These are phyloP conservation scores for Notarius quadriscutis DNA, from an alignment of 2,113 vertebrate species.

Conservation along the genomic window DNA sequence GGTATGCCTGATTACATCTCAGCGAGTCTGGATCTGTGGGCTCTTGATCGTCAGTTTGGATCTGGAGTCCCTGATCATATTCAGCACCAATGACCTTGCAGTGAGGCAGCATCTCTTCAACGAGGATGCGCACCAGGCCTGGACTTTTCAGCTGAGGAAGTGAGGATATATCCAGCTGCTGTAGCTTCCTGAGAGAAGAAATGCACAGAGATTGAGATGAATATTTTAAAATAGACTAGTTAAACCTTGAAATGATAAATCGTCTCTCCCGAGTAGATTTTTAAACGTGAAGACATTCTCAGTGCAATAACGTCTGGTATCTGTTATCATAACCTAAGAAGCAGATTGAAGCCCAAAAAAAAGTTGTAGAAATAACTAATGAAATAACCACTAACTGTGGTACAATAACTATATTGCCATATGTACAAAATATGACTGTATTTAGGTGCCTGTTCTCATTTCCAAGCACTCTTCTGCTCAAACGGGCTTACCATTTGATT, in stretches of 20 bases:
- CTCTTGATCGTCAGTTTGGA: conserved; percentile 8
- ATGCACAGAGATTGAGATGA: neutral
- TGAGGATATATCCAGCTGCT: conserved; percentile 74
- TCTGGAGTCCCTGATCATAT: conserved; percentile 61
- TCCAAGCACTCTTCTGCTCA: neutral
- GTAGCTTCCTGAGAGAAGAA: conserved; percentile 70
- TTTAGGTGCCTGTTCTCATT: neutral
- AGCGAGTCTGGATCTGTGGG: neutral
- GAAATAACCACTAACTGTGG: no score
- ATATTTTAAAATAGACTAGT: neutral
- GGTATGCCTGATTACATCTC: neutral
- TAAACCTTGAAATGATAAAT: neutral
- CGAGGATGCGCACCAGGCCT: conserved; percentile 75
- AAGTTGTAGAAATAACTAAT: neutral
- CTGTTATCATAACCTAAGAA: neutral
- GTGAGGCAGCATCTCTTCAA: conserved; percentile 85
- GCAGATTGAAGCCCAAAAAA: neutral
- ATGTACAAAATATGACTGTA: neutral
- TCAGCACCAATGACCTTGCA: conserved; percentile 75
- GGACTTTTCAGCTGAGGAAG: conserved; percentile 72
- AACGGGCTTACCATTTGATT: neutral
- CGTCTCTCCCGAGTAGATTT: neutral
- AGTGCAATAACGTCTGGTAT: neutral
- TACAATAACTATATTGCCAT: neutral
- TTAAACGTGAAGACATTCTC: neutral